Base-by-base conservation (phyloP, 2,113 vertebrate genomes). In the Calidris pugnax region DNA sequence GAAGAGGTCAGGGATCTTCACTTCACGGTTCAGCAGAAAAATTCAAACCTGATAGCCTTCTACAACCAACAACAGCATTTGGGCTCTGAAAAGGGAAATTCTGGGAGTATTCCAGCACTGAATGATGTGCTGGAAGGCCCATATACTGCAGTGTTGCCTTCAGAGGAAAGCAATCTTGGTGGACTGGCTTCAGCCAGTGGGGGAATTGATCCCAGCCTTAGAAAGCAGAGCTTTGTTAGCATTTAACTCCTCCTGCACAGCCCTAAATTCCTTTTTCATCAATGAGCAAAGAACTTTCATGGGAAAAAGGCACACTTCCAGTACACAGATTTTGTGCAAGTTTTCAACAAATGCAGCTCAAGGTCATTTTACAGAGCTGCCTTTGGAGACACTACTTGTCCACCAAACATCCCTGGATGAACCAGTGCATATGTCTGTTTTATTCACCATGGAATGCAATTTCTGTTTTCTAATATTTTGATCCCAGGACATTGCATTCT, bases 131-230 rank as follows among this genome's bases (percentile, higher is more conserved):
- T 62, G 41, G 15, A 55, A 45, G 10, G 22, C 10, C 5, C 27
- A 17, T 20, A 8, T 12, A 19, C 8, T n/a, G 37, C 32, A 82
- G 4, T 2, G 2, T 10, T 63, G 9, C 41, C n/a, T 90, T 71
- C 56, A 82, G 60, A 77, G 23, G 22, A 59, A 5, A 55, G 43
- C 21, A 55, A 27, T 12, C 27, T 43, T 27, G 1, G 5, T 35
- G 23, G 4, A 6, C 4, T 80, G 43, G 7, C 35, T 8, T 45
- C 20, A 24, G 27, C 10, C 13, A 5, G 24, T 2, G 10, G 2
- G 6, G 24, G 2, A 77, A 84, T 60, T 2, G 1, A 32, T 15
- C 30, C 13, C 41, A 75, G 21, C 14, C 16, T 16, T 35, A 10
- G 3, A 43, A 8, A 73, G 16, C 14, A 23, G 16, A 66, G 10